Evolutionary conservation across 1,140 invertebrate species (phyloP).

Genomic region (Aricia agestis): DNA sequence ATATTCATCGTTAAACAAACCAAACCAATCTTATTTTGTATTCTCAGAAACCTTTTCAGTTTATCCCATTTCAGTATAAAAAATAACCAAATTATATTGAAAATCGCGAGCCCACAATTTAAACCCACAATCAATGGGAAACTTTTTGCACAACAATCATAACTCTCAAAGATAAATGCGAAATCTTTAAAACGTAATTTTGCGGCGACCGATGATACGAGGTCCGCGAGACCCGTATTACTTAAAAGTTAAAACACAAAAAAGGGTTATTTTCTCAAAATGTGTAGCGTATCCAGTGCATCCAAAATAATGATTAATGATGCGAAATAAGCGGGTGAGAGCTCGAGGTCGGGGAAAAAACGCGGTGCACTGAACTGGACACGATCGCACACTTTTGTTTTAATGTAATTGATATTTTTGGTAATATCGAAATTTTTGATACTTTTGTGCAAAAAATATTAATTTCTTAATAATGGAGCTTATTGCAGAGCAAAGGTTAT

Average conservation of each 20-base stretch:
- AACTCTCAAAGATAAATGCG: constrained; percentile 19
- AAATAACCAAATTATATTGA: neutral
- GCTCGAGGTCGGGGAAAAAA: constrained; percentile 48
- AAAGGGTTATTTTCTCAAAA: constrained; percentile 73
- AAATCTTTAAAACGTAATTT: constrained; percentile 22
- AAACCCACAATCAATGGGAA: constrained; percentile 4
- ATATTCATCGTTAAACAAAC: no score
- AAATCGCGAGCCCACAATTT: neutral
- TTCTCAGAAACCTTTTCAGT: neutral
- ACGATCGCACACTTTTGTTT: constrained; percentile 16
- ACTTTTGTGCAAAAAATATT: no score
- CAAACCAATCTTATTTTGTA: no score
- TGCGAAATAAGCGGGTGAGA: constrained; percentile 71
- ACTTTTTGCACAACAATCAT: constrained; percentile 4
- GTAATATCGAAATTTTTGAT: neutral
- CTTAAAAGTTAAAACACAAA: constrained; percentile 49
- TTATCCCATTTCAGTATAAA: neutral
- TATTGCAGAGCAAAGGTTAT: no score
- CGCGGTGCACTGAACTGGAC: constrained; percentile 55
- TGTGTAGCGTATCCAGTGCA: constrained; percentile 46
- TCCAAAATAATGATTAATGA: constrained; percentile 75
- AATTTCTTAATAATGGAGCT: no score
- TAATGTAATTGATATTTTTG: constrained; percentile 8
- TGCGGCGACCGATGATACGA: neutral
- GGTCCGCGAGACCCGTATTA: constrained; percentile 4